Percentiles rank a stretch among this genome's conserved stretches.
Evolutionary conservation across 23 tunicate species (phyloP).

Genomic region (Ciona savignyi): DNA sequence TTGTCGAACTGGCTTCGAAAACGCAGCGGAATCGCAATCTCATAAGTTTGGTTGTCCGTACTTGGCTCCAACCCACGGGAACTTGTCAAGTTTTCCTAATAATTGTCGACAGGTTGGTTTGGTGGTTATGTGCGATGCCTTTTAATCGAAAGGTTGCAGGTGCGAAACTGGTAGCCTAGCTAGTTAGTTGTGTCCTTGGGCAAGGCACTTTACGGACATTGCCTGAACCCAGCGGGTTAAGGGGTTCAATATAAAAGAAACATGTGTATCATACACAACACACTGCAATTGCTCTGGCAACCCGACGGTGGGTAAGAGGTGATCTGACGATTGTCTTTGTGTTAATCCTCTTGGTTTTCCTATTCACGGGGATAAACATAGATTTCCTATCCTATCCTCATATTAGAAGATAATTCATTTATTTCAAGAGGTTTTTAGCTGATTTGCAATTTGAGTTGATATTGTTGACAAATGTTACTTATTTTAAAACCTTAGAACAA

Average conservation of each 20-base stretch:
- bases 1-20: conserved; percentile 65
- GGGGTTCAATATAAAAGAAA: background rate
- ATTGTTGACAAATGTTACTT: no score
- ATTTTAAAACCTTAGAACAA: no score
- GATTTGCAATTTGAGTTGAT: no score
- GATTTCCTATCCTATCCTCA: no score
- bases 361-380: no score
- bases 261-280: no score
- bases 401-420: no score
- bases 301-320: no score
- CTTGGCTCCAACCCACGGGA: conserved; percentile 73
- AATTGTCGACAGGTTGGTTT: conserved; percentile 38
- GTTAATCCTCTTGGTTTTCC: no score
- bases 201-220: conserved; percentile 35
- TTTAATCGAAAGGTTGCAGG: conserved; percentile 31
- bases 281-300: no score
- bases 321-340: no score
- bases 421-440: no score
- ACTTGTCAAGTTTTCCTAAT: conserved; percentile 63
- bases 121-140: conserved; percentile 53
- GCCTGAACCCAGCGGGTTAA: conserved; percentile 30
- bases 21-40: conserved; percentile 29
- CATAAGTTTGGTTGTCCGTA: conserved; percentile 72
- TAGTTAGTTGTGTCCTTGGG: conserved; percentile 48
- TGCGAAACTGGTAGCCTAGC: conserved; percentile 47